Percentiles rank a stretch among this genome's conserved stretches.
Evolutionary conservation across 1,140 invertebrate genomes (phyloP).

Genomic region (Maconellicoccus hirsutus): DNA sequence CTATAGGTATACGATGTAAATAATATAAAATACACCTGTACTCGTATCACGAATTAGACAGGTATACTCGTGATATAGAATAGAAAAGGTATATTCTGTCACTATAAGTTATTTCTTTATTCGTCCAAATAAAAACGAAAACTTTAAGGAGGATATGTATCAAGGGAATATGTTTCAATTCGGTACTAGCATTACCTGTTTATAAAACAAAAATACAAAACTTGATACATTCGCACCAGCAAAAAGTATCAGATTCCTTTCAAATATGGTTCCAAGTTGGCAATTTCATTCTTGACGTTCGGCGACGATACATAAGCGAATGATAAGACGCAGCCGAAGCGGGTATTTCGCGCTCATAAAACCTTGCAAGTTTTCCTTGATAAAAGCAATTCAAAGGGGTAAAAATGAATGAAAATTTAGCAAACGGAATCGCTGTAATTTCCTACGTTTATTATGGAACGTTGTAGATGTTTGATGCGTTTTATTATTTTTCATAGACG

Average conservation of each 20-base stretch:
- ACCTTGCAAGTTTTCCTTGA: background rate
- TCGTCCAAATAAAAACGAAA: background rate
- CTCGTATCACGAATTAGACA: background rate
- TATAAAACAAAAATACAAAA: background rate
- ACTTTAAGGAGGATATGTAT: background rate
- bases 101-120: background rate
- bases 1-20: too few relatives aligned
- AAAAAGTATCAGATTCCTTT: slow-evolving; percentile 7
- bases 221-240: background rate
- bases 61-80: background rate
- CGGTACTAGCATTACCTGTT: background rate
- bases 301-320: background rate
- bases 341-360: slow-evolving; percentile 1
- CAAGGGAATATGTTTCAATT: slow-evolving; percentile 1
- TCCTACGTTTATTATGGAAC: slow-evolving; percentile 4
- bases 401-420: slow-evolving; percentile 1
- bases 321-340: background rate
- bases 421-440: background rate
- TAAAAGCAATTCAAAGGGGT: background rate
- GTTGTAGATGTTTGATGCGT: background rate
- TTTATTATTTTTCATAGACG: slow-evolving; percentile 9
- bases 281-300: background rate
- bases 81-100: background rate
- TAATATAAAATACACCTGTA: background rate
- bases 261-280: background rate